These are phyloP conservation scores for Apodemus speciosus DNA, from an alignment of 2,113 vertebrate species.

Conservation along the genomic window DNA sequence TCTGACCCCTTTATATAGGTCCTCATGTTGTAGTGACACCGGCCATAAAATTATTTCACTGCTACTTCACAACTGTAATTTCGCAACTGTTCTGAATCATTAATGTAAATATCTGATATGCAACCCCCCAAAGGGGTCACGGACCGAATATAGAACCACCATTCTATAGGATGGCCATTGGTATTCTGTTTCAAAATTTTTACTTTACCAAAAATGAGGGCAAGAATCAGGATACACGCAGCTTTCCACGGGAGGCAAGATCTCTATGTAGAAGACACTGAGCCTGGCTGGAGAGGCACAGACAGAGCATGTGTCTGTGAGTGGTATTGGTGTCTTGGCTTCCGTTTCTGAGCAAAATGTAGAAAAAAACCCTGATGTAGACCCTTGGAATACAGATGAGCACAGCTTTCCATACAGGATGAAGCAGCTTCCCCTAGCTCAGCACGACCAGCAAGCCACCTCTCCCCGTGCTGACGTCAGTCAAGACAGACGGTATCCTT, in stretches of 20 bases:
- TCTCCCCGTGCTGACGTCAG: not conserved
- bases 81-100: not conserved
- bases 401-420: not conserved
- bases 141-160: not conserved
- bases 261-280: not conserved
- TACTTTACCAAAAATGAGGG: slow-evolving; percentile 9
- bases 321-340: not conserved
- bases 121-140: not conserved
- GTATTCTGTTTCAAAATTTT: not conserved
- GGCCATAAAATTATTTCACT: not conserved
- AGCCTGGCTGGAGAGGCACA: not conserved
- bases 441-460: not conserved
- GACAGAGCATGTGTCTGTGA: not conserved
- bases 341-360: slow-evolving; percentile 45
- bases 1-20: not conserved
- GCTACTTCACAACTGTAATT: not conserved
- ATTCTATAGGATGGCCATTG: not conserved
- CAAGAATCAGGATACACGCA: not conserved
- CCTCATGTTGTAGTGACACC: not conserved
- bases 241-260: not conserved
- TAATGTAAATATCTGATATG: not conserved
- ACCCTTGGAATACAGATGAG: not conserved
- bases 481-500: not conserved
- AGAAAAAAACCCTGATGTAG: not conserved
- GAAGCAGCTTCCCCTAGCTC: not conserved